Base-by-base conservation (phyloP, 1,140 invertebrate species). In the Scaptomyza montana region DNA sequence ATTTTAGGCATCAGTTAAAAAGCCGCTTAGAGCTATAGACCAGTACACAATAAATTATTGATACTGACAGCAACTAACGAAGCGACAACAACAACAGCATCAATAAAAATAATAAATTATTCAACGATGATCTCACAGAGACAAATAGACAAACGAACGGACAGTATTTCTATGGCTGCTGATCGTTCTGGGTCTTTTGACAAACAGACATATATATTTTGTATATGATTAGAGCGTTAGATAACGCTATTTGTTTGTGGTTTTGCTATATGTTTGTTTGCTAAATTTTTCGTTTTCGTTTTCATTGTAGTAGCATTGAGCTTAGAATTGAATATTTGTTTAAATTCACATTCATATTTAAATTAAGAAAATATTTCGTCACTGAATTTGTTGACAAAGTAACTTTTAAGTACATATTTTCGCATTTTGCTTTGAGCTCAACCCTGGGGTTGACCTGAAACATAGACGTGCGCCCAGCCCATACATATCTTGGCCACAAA, bases 1-100 rank as follows among this genome's bases (percentile, higher is more conserved):
- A 85, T 77, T 84, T 84, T 70, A 85, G 80, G 72, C 80, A 79
- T 84, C 72, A 85, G 77, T 84, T 85, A 73, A 85, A 72, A 79
- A 56, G 75, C 66, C 74, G 74, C 79, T 78, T 59, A 72, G 7
- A 55, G 33, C 61, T 67, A 33, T 54, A 46, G 39, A 66, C 51
- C 75, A 73, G 54, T 39, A 66, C 30, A 46, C 62, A 64, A 82
- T 71, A 82, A 75, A 82, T 82, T 82, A 82, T 67, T 57, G 33
- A 10, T 49, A 57, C 61, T 66, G 78, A 69, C 78, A 74, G 60
- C 47, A 46, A 56, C 16, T 41, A 25, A 13, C 16, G 50, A 51
- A 33, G 50, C 56, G 47, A 47, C 16, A 50, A 36, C 7, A 49
- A 41, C 56, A 65, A 50, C 56, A 65, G 50, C 60, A 68, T 46